Base-by-base conservation (phyloP, 2,797 vertebrate species). In the Macroramphosus scolopax region DNA sequence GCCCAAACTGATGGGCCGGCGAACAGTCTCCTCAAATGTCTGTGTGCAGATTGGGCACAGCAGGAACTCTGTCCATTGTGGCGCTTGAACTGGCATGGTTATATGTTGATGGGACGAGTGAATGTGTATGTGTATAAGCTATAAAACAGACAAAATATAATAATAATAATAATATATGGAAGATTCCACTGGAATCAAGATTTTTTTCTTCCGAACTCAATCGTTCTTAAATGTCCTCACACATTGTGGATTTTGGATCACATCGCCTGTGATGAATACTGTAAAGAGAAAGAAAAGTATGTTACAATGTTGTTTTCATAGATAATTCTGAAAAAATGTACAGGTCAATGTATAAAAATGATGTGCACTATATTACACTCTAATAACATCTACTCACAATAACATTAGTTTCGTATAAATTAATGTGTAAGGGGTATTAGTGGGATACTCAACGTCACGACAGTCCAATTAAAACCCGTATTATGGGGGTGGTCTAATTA, bases 121-220 rank as follows among this genome's bases (percentile, higher is more conserved):
- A 63, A 64, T 75, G 71, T 78, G 72, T 72, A 72, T 68, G 64
- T 79, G 50, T 66, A 52, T 77, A 69, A 56, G 63, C 63, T 82
- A 80, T 81, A 82, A 86, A 80, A 87, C 75, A 83, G 73, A 81
- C 77, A 80, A 69, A 75, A 76, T 78, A 84, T 80, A 86, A 84
- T 80, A 83, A 81, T 79, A 76, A 72, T 71, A 64, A 74, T 83
- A 75, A 78, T 83, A 81, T 85, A 85, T 82, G 78, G 56, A 88
- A 95, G 95, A 97, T 98, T 98, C 96, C 95, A 98, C 96, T 98
- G 96, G 95, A 98, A 98, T 98, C 96, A 97, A 94, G 80, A 81
- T 66, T 82, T 68, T 45, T 78, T 85, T 84, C 82, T 87, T 85
- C 75, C 84, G 83, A 88, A 90, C 89, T 85, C 63, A 89, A 88